Base-by-base conservation (phyloP, 1,140 invertebrate species). In the Antheraea pernyi region DNA sequence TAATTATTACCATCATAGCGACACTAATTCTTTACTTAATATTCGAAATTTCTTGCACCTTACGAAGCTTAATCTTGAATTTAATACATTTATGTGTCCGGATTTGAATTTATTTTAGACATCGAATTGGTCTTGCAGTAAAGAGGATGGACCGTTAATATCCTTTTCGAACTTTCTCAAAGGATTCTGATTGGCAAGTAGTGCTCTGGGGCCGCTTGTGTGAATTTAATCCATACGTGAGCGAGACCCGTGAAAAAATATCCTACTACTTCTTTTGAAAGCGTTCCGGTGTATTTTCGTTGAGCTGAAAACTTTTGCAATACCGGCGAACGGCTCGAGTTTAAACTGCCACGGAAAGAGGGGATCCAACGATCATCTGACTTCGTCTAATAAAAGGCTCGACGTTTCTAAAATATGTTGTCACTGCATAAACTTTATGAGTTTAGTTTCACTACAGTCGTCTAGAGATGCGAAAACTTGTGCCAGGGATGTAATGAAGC, bases 291-390 rank as follows among this genome's bases (percentile, higher is more conserved):
- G 89, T 92, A 91, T 90, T 89, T 88, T 89, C 82, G 81, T 83
- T 91, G 87, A 89, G 89, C 87, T 86, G 79, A 86, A 90, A 91
- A 91, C 86, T 91, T 91, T 91, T 63, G 84, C 87, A 91, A 91
- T 91, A 89, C 83, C 78, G 71, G 71, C 70, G 66, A 79, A 71
- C 77, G 81, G 81, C 82, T 88, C 81, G 85, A 88, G 85, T 89
- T 87, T 89, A 88, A 88, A 91, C 80, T 87, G 79, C 72, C 78
- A 78, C 75, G 80, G 72, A 77, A 83, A 83, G 81, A 76, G 77
- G 86, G 83, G 83, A 84, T 84, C 78, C 78, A 37, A 74, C 79
- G 84, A 91, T 89, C 86, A 88, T 89, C 83, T 88, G 68, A 75
- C 81, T 81, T 63, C 75, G 83, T 86, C 82, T 89, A 89, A 91